Evolutionary conservation across 2,113 vertebrate species (phyloP).

Genomic region (Xiphophorus hellerii): DNA sequence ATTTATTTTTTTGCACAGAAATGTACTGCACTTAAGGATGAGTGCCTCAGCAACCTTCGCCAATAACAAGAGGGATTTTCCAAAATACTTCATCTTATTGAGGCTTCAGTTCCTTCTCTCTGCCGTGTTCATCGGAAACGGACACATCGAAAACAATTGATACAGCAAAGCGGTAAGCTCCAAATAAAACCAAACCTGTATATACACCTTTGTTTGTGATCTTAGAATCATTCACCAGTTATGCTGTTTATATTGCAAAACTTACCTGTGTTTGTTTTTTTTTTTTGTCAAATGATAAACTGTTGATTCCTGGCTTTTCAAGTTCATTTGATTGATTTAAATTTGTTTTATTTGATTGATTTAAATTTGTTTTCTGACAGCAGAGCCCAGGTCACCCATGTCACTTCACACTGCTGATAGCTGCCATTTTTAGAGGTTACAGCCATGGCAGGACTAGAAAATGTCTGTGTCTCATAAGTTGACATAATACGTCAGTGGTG

Average conservation of each 20-base stretch:
- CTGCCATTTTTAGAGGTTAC: constrained; percentile 65
- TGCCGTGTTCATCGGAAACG: too few relatives aligned
- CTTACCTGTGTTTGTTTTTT: neutral
- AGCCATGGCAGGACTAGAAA: constrained; percentile 45
- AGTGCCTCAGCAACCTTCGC: too few relatives aligned
- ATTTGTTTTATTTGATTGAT: neutral
- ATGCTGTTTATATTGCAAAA: neutral
- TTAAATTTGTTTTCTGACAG: neutral
- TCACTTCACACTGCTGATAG: constrained; percentile 70
- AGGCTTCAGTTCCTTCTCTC: too few relatives aligned
- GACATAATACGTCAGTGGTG: constrained; percentile 65
- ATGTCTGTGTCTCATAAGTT: constrained; percentile 62
- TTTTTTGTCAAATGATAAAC: neutral
- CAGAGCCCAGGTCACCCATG: constrained; percentile 4
- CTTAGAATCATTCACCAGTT: neutral
- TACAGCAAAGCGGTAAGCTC: too few relatives aligned
- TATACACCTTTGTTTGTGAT: neutral
- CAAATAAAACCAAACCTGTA: neutral
- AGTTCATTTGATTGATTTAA: neutral
- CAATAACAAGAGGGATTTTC: too few relatives aligned
- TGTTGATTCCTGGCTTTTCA: neutral
- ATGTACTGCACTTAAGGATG: too few relatives aligned
- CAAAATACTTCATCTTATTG: too few relatives aligned
- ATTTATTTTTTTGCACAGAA: too few relatives aligned
- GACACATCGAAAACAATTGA: too few relatives aligned